phyloP scores from a whole-genome alignment of 1,140 invertebrate species.

The Trigoniulus corallinus region DNA sequence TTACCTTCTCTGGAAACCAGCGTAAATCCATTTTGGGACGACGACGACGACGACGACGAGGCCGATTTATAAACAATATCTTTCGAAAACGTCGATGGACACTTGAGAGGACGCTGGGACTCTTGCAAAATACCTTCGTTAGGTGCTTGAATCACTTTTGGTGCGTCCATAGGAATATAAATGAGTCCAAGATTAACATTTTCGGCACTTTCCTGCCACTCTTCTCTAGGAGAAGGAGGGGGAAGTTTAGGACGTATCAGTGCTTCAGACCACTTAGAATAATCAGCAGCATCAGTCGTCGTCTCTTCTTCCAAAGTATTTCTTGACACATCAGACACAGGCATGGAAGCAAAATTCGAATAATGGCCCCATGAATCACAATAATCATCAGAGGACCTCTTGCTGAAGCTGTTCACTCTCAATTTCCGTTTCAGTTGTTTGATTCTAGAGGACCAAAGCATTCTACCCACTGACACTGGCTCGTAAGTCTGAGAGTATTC shows the following conservation, averaged over 20 bases:
- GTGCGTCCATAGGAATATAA: conserved; percentile 24
- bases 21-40: too few species aligned
- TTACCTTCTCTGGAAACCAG: too few species aligned
- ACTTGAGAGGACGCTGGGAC: not conserved
- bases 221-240: too few species aligned
- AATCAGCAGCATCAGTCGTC: not conserved
- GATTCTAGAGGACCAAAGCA: not conserved
- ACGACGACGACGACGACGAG: too few species aligned
- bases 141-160: not conserved
- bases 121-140: not conserved
- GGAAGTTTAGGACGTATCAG: too few species aligned
- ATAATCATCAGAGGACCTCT: not conserved
- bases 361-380: not conserved
- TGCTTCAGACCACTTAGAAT: too few species aligned
- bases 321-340: not conserved
- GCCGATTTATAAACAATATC: too few species aligned
- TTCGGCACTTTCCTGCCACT: conserved; percentile 12
- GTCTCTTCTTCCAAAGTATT: not conserved
- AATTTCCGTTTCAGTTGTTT: not conserved
- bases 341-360: not conserved
- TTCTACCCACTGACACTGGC: not conserved
- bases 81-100: too few species aligned
- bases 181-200: conserved; percentile 23
- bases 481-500: not conserved
- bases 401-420: not conserved